Evolutionary conservation across 2,797 vertebrate species (phyloP), one percentile per base, ranked within the genome.

Genomic region (Enteromius fasciolatus): DNA sequence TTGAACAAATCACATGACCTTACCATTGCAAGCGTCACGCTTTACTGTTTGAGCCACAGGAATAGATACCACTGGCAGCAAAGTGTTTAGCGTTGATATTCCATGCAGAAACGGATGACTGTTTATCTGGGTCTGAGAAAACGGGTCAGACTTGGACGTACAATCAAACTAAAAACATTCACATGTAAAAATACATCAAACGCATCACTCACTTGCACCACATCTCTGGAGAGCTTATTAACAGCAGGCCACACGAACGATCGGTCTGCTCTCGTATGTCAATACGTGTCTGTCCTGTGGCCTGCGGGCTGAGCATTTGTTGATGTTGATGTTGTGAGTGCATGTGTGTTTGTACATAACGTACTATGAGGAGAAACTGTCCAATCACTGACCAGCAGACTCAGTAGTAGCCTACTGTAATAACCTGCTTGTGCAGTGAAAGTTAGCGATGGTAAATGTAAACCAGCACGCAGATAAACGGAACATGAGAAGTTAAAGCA

Each of bases 231-330:
- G 6, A 72, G 11, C n/a, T 61, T 14, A 41, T 76, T 25, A 18
- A n/a, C 36, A 44, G 52, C 7, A 4, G 50, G 33, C 3, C 76
- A 12, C 44, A 54, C 20, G 25, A 79, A 20, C 15, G 10, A 79
- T 68, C 23, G n/a, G 20, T 76, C 61, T 69, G 52, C 74, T 59
- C 54, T 63, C 14, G 3, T 54, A 48, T 36, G 41, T 36, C 68
- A 52, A 57, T 63, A 70, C 72, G 52, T 76, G 73, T 68, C 52
- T 46, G 15, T 14, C 54, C 85, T 81, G 77, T 23, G 33, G 25
- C 89, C 90, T 86, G 83, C 82, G 80, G 90, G 90, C 69, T 44
- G 9, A 5, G 44, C 25, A 59, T 76, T 69, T 61, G 57, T 75
- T 50, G 67, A 41, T 64, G 66, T 81, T 70, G 31, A 33, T 66